phyloP scores from a whole-genome alignment of 2,888 invertebrate genomes.

The Scaptomyza flava region DNA sequence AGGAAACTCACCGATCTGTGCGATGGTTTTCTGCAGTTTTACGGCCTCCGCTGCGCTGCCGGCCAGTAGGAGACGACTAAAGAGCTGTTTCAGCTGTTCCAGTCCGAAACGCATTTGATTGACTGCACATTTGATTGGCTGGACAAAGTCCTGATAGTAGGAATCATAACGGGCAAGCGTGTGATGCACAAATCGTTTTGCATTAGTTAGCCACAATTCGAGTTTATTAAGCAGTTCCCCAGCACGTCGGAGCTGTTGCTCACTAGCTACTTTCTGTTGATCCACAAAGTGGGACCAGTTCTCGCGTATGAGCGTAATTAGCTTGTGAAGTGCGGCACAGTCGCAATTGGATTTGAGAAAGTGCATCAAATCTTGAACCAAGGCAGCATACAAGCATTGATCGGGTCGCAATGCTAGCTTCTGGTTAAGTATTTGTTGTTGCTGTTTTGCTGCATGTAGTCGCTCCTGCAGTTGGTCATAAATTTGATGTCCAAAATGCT shows the following conservation, averaged over 20 bases:
- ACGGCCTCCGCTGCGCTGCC: slow-evolving; percentile 64
- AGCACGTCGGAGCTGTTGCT: slow-evolving; percentile 53
- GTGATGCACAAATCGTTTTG: slow-evolving; percentile 81
- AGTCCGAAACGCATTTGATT: slow-evolving; percentile 89
- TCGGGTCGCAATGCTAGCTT: slow-evolving; percentile 82
- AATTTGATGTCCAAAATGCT: slow-evolving; percentile 80
- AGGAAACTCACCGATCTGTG: slow-evolving; percentile 81
- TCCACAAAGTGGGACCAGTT: slow-evolving; percentile 59
- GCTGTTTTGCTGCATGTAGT: slow-evolving; percentile 52
- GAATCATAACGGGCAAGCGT: slow-evolving; percentile 86
- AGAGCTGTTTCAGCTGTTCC: slow-evolving; percentile 86
- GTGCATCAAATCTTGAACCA: slow-evolving; percentile 82
- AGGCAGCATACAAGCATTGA: slow-evolving; percentile 75
- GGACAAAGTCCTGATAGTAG: slow-evolving; percentile 92
- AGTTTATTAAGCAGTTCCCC: slow-evolving; percentile 77
- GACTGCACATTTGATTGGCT: slow-evolving; percentile 89
- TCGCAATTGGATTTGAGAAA: slow-evolving; percentile 82
- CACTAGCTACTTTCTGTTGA: slow-evolving; percentile 19
- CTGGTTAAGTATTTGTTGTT: slow-evolving; percentile 75
- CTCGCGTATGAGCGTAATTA: slow-evolving; percentile 62
- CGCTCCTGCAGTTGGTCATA: slow-evolving; percentile 62
- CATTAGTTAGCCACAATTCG: slow-evolving; percentile 82
- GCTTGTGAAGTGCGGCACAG: slow-evolving; percentile 66
- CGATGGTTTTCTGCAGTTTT: slow-evolving; percentile 69
- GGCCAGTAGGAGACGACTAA: slow-evolving; percentile 83